Base-by-base conservation (phyloP, 2,113 vertebrate species). In the Toxotes jaculatrix region DNA sequence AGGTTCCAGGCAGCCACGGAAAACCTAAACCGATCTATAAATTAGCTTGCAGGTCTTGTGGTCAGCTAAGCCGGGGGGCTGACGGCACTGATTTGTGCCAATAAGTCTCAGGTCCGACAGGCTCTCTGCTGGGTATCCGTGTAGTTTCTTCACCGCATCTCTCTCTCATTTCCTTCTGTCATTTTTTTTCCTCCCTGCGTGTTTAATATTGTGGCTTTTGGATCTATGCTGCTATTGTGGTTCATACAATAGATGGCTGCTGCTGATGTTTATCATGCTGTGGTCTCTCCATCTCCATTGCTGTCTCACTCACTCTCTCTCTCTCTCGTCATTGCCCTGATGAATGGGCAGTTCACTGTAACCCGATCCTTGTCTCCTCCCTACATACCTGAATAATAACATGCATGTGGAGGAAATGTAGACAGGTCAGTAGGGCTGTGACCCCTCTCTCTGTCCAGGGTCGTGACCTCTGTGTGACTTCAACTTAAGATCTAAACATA, bases 321-420 rank as follows among this genome's bases (percentile, higher is more conserved):
- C 14, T 3, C 47, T n/a, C 32, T 31, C 27, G 27, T 70, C 78
- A 14, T 40, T 32, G 64, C 34, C 69, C 53, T 84, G 83, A 89
- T 79, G 56, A 77, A 91, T 66, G 75, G 40, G 42, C 19, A 14
- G 60, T 40, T 55, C 51, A 27, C 56, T 27, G 89, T 61, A 92
- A 93, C 82, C 64, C 10, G 55, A 93, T 80, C 47, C 38, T 45
- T 23, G 13, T 66, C 83, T 64, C 80, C 63, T 74, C 87, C 31
- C 81, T 14, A 49, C 85, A 91, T 92, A 82, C 84, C 87, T 88
- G 81, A 85, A 86, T 89, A 89, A 91, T 89, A 88, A 90, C 80
- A 81, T 74, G 72, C 80, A 80, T 77, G 32, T 5, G 73, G 82
- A 77, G 79, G 84, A 88, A 85, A 79, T 53, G 79, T 49, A 82